These are phyloP conservation scores for Dugesia japonica DNA, from an alignment of 2,888 invertebrate genomes.

Conservation along the genomic window DNA sequence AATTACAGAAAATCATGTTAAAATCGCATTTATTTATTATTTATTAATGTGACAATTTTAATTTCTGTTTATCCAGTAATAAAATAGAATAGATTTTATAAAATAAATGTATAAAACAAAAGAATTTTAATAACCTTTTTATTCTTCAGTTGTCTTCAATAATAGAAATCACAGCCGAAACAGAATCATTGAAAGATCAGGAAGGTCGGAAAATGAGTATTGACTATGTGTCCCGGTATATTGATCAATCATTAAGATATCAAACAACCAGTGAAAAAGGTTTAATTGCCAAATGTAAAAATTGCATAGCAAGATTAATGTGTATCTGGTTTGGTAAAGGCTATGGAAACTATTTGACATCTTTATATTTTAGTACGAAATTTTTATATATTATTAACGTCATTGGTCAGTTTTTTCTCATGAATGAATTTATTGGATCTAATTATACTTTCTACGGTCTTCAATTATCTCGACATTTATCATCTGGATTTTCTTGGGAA, in stretches of 20 bases:
- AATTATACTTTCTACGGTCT: slow-evolving; percentile 43
- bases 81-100: no score
- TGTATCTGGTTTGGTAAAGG: slow-evolving; percentile 41
- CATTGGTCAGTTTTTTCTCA: slow-evolving; percentile 41
- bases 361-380: slow-evolving; percentile 39
- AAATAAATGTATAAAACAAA: no score
- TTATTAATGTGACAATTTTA: no score
- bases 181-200: slow-evolving; percentile 45
- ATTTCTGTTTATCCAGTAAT: no score
- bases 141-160: slow-evolving; percentile 48
- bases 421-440: slow-evolving; percentile 42
- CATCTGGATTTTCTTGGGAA: slow-evolving; percentile 41
- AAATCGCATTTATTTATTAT: no score
- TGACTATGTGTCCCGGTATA: slow-evolving; percentile 49
- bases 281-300: slow-evolving; percentile 37
- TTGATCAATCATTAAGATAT: slow-evolving; percentile 48
- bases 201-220: slow-evolving; percentile 47
- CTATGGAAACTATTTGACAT: slow-evolving; percentile 41
- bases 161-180: slow-evolving; percentile 48
- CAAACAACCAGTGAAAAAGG: slow-evolving; percentile 46
- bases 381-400: slow-evolving; percentile 40
- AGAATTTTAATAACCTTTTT: no score
- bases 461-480: slow-evolving; percentile 41
- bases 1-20: no score
- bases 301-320: slow-evolving; percentile 26